phyloP scores from a whole-genome alignment of 2,888 invertebrate genomes.

The Drosophila merina region DNA sequence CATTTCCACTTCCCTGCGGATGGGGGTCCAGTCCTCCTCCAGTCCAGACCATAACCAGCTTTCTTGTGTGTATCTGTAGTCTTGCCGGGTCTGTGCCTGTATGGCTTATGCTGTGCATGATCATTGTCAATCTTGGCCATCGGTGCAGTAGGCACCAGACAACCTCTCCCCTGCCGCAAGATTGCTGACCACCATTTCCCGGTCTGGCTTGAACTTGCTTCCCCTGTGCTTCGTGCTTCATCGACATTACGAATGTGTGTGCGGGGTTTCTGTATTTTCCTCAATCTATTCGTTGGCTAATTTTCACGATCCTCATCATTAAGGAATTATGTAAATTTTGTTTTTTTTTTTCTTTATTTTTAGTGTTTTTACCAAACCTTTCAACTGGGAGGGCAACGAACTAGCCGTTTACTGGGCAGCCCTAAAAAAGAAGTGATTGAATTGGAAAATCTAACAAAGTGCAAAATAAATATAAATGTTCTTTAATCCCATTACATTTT shows the following conservation, averaged over 20 bases:
- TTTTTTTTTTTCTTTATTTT: conserved; percentile 83
- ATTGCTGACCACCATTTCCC: conserved; percentile 27
- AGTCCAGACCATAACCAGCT: conserved; percentile 12
- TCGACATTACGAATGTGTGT: conserved; percentile 23
- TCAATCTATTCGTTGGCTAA: conserved; percentile 26
- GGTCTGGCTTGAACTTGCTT: conserved; percentile 55
- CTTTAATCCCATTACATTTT: background rate
- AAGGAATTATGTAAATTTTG: conserved; percentile 42
- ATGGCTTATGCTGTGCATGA: conserved; percentile 48
- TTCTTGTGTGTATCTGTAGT: conserved; percentile 7
- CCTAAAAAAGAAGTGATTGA: conserved; percentile 55
- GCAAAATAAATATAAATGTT: background rate
- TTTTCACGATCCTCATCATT: conserved; percentile 39
- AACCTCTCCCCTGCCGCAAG: conserved; percentile 15
- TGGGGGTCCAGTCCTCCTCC: conserved; percentile 20
- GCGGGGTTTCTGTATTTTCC: background rate
- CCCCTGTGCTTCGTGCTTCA: conserved; percentile 26
- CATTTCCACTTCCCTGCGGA: conserved; percentile 59
- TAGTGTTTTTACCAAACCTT: conserved; percentile 84
- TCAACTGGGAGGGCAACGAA: conserved; percentile 88
- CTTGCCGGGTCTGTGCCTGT: conserved; percentile 7
- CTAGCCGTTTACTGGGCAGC: conserved; percentile 84
- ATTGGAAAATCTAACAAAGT: background rate
- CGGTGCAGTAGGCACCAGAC: conserved; percentile 74
- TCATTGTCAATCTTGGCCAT: conserved; percentile 74